phyloP scores from a whole-genome alignment of 2,113 vertebrate species.

The Tilapia sparmanii region DNA sequence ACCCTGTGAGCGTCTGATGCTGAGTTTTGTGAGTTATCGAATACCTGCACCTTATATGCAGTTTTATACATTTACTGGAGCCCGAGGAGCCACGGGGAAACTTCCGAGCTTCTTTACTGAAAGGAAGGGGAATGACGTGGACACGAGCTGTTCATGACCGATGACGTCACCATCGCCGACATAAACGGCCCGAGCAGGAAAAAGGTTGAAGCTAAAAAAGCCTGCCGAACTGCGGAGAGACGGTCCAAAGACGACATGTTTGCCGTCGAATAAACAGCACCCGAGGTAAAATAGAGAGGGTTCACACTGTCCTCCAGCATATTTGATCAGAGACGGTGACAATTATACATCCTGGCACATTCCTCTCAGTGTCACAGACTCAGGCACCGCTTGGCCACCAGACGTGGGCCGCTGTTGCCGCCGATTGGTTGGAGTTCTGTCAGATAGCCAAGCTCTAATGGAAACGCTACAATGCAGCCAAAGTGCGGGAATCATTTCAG shows the following conservation, averaged over 20 bases:
- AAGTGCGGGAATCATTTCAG: slow-evolving; percentile 99
- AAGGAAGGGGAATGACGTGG: neutral
- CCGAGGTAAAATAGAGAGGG: slow-evolving; percentile 21
- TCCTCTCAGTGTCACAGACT: slow-evolving; percentile 47
- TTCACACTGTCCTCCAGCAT: slow-evolving; percentile 35
- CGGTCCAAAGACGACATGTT: neutral
- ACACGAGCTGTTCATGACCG: no score
- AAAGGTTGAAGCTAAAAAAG: neutral
- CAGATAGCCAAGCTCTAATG: slow-evolving; percentile 98
- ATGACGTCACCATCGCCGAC: neutral
- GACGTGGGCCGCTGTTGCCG: slow-evolving; percentile 79
- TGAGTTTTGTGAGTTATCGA: neutral
- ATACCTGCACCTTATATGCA: neutral
- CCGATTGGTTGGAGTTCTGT: slow-evolving; percentile 91
- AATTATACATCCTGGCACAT: slow-evolving; percentile 48
- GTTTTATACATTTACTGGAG: accelerated
- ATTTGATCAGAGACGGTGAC: slow-evolving; percentile 53
- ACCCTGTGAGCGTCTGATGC: neutral
- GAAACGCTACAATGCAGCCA: slow-evolving; percentile 98
- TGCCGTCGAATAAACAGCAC: neutral
- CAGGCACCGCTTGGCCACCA: slow-evolving; percentile 72
- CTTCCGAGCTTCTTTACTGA: neutral
- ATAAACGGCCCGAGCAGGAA: neutral
- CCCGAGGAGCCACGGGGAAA: neutral
- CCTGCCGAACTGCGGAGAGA: neutral